These are phyloP conservation scores for Amphipoea oculea DNA, from an alignment of 2,888 invertebrate genomes.

Conservation along the genomic window DNA sequence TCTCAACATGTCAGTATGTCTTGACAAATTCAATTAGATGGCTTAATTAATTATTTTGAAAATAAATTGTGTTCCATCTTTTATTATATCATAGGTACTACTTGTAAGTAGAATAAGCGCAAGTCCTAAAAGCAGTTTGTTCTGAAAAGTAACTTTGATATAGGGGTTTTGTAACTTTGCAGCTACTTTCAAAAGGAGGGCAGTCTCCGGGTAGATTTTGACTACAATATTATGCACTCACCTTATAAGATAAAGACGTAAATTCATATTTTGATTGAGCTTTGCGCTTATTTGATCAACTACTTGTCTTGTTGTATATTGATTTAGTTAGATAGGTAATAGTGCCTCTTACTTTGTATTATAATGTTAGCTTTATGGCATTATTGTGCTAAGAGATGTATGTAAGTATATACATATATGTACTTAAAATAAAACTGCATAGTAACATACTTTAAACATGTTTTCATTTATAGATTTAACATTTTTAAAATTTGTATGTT, in stretches of 20 bases:
- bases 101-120: conserved; percentile 10
- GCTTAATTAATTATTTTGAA: conserved; percentile 52
- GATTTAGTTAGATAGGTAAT: conserved; percentile 20
- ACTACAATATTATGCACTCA: conserved; percentile 3
- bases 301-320: conserved; percentile 3
- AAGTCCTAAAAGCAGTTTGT: conserved; percentile 1
- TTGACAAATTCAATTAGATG: conserved; percentile 73
- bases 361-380: conserved; percentile 45
- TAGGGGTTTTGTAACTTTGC: not conserved
- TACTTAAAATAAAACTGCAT: conserved; percentile 17
- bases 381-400: conserved; percentile 52
- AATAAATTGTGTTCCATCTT: conserved; percentile 24
- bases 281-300: conserved; percentile 15
- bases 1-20: conserved; percentile 22
- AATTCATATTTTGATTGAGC: not conserved
- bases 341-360: conserved; percentile 43
- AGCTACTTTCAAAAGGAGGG: not conserved
- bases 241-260: not conserved
- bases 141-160: not conserved
- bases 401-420: conserved; percentile 37
- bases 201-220: not conserved
- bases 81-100: not conserved
- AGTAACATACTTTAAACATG: not conserved
- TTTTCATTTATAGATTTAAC: not conserved
- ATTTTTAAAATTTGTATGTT: too few relatives aligned